These are phyloP conservation scores for Drosophila littoralis DNA, from an alignment of 1,140 invertebrate species.

Conservation along the genomic window DNA sequence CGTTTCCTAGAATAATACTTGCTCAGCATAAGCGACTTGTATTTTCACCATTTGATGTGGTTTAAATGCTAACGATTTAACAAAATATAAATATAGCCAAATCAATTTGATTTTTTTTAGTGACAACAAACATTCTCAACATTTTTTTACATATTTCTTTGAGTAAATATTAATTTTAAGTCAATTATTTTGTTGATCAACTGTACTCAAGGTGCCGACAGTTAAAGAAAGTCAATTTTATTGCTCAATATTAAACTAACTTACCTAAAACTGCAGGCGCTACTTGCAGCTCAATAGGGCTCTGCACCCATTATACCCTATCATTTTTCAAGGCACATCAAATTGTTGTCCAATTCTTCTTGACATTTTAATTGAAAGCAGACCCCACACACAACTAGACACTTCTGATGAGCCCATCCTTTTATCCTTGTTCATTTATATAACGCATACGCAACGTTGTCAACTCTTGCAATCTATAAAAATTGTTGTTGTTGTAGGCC, in stretches of 20 bases:
- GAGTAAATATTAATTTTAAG: no score
- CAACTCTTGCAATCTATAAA: slow-evolving; percentile 37
- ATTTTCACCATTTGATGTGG: not conserved
- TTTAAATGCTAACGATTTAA: not conserved
- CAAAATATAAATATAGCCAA: no score
- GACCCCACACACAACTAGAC: slow-evolving; percentile 9
- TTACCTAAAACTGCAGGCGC: no score
- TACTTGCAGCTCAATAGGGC: no score
- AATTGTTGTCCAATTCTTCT: slow-evolving; percentile 41
- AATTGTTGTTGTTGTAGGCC: slow-evolving; percentile 22
- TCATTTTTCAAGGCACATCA: not conserved
- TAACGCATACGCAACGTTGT: slow-evolving; percentile 48
- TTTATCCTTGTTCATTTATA: slow-evolving; percentile 45
- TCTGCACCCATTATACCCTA: no score
- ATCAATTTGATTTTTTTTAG: not conserved
- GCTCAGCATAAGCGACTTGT: not conserved
- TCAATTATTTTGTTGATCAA: no score
- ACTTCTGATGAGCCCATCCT: not conserved
- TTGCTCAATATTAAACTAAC: no score
- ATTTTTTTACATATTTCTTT: not conserved
- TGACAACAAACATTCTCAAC: not conserved
- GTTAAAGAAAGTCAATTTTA: no score
- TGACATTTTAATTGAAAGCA: slow-evolving; percentile 62
- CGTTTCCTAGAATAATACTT: not conserved
- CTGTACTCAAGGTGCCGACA: no score